Evolutionary conservation across 2,888 invertebrate genomes (phyloP), one percentile per base, ranked within the genome.

Genomic region (Agrochola lychnidis): DNA sequence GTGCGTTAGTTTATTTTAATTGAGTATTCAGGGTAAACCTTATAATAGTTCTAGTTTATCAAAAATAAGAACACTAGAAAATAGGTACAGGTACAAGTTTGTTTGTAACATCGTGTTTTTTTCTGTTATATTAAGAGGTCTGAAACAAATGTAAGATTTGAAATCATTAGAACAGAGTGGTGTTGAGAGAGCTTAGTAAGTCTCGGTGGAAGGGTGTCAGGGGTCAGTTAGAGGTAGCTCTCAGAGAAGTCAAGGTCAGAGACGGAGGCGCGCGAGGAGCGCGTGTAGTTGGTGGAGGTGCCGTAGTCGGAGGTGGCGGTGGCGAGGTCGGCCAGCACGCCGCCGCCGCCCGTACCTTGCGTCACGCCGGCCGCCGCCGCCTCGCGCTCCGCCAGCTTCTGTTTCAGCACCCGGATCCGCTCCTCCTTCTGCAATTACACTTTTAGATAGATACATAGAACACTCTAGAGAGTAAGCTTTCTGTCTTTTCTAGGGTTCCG

Each of bases 211-310:
- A 59, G 51, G 53, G 62, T 63, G 66, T 76, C n/a, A 70, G 77
- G 73, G 67, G 59, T 69, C 61, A 78, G 66, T 94, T 94, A 98
- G 91, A 98, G 97, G 95, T 98, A 99, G 93, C 98, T 98, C 94
- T 98, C 98, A 85, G 98, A 98, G 95, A 98, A 98, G 94, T 99
- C 98, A 92, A 98, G 97, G 95, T 98, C 98, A 82, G 98, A 98
- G 94, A 98, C 98, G 93, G 98, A 98, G 92, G 98, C 98, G 90
- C 98, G 97, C 83, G 98, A 98, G 86, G 98, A 98, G 91, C 98
- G 97, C 88, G 98, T 98, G 96, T 98, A 98, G 93, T 98, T 97
- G 91, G 98, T 98, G 88, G 98, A 98, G 89, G 98, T 98, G 94
- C 98, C 98, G 91, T 97, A 97, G 95, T 98, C 98, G 73, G 98